Base-by-base conservation (phyloP, 2,888 invertebrate genomes). In the Onthophagus sagittarius region DNA sequence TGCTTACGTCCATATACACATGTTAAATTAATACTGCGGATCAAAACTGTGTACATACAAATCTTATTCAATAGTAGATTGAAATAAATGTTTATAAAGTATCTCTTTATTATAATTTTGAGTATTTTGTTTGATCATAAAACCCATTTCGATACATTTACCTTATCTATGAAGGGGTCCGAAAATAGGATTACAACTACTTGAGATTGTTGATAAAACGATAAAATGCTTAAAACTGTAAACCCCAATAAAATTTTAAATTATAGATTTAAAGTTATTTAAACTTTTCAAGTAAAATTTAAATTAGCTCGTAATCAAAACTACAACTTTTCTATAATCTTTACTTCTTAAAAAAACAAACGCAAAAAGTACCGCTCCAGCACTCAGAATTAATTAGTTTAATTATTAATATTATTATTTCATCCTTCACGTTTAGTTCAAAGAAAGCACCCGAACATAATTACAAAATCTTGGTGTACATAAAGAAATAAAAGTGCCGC, bases 251-350 rank as follows among this genome's bases (percentile, higher is more conserved):
- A 1, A 53, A 5, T 63, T 67, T 67, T 23, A n/a, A 23, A 11
- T 67, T 64, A 64, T 64, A 64, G 64, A 67, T 67, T 13, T 13
- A 67, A 32, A 32, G 31, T 15, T 67, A 67, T n/a, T 67, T 67
- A 7, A 67, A 23, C 23, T 32, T 4, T 53, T 53, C 7, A 53
- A 53, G 39, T 9, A 53, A 53, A 53, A 2, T 11, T 53, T 53
- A 53, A 53, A 53, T 11, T 9, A 7, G 11, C 7, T 11, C 33
- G 33, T 33, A 33, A 33, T 33, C 7, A 33, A 33, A 53, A 9
- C 5, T 53, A 1, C 6, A 53, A 53, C 39, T 53, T 53, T 53
- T 7, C 11, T 11, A 11, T 53, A 53, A 53, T 9, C 39, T 53
- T 53, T 53, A 53, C 39, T 11, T 1, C 11, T 11, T 7, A 11